These are phyloP conservation scores for Phoenicopterus ruber DNA, from an alignment of 2,113 vertebrate species.

Conservation along the genomic window DNA sequence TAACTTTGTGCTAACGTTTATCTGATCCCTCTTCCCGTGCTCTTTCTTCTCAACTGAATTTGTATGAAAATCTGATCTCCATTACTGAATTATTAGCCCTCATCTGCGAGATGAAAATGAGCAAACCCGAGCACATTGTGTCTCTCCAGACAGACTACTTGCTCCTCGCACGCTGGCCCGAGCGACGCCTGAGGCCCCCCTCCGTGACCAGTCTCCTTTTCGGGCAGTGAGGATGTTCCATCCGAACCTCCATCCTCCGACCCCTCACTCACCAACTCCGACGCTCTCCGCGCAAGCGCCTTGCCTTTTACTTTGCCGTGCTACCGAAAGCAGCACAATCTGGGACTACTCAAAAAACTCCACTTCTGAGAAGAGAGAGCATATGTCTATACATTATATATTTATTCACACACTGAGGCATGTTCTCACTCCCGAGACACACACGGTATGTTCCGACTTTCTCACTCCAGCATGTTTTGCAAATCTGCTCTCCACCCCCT, in stretches of 20 bases:
- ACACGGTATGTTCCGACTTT: constrained; percentile 55
- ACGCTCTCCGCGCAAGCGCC: fast-evolving
- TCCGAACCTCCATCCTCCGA: neutral
- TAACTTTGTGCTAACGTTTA: constrained; percentile 2
- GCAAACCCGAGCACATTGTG: neutral
- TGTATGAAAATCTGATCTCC: constrained; percentile 16
- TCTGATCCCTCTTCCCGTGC: neutral
- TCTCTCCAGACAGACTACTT: neutral
- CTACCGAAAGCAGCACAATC: neutral
- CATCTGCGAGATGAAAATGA: neutral
- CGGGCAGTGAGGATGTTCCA: neutral
- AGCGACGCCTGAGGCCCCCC: neutral
- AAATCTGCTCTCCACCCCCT: constrained; percentile 56
- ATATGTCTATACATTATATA: constrained; percentile 58
- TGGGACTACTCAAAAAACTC: neutral
- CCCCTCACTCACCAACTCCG: neutral
- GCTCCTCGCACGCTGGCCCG: fast-evolving
- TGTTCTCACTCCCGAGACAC: constrained; percentile 44
- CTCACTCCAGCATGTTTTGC: constrained; percentile 62
- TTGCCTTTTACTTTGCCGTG: neutral
- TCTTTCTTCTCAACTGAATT: neutral
- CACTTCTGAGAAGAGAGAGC: neutral
- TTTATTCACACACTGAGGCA: constrained; percentile 61
- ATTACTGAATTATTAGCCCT: neutral
- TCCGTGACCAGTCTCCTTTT: neutral